phyloP scores from a whole-genome alignment of 2,888 invertebrate species.

The Mythimna ferrago region DNA sequence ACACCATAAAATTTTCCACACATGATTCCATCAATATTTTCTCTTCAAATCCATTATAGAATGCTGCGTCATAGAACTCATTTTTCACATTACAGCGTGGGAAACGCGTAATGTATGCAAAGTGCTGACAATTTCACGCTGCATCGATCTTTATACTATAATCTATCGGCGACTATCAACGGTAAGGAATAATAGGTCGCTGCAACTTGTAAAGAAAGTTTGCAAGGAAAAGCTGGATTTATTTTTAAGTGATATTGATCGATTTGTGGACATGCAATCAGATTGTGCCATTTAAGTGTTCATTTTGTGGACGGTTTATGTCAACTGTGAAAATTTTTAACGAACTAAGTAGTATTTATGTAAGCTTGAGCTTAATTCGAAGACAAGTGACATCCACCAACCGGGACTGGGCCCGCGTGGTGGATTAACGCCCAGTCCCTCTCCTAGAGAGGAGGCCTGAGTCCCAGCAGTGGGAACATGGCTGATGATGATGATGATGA shows the following conservation, averaged over 20 bases:
- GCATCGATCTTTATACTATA: slow-evolving; percentile 58
- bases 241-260: slow-evolving; percentile 59
- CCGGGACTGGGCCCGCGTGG: too few relatives aligned
- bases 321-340: not conserved
- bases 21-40: slow-evolving; percentile 34
- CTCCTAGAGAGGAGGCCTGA: too few relatives aligned
- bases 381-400: too few relatives aligned
- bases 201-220: slow-evolving; percentile 51
- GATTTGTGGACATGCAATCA: slow-evolving; percentile 18
- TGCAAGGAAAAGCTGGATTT: slow-evolving; percentile 44
- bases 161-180: slow-evolving; percentile 55
- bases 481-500: too few relatives aligned
- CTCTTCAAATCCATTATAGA: slow-evolving; percentile 40
- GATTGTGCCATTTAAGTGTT: slow-evolving; percentile 19
- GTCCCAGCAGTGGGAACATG: too few relatives aligned
- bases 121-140: slow-evolving; percentile 61
- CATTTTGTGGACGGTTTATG: slow-evolving; percentile 1
- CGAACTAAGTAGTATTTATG: not conserved
- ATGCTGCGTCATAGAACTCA: slow-evolving; percentile 51
- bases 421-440: too few relatives aligned
- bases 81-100: slow-evolving; percentile 49
- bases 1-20: slow-evolving; percentile 14
- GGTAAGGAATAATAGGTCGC: slow-evolving; percentile 54
- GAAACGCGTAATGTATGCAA: slow-evolving; percentile 64
- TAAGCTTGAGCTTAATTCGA: not conserved